A percentile compares a stretch with the other conserved stretches of the same genome.
Evolutionary conservation across 1,140 invertebrate genomes (phyloP).

Genomic region (Wiebesia pumilae): DNA sequence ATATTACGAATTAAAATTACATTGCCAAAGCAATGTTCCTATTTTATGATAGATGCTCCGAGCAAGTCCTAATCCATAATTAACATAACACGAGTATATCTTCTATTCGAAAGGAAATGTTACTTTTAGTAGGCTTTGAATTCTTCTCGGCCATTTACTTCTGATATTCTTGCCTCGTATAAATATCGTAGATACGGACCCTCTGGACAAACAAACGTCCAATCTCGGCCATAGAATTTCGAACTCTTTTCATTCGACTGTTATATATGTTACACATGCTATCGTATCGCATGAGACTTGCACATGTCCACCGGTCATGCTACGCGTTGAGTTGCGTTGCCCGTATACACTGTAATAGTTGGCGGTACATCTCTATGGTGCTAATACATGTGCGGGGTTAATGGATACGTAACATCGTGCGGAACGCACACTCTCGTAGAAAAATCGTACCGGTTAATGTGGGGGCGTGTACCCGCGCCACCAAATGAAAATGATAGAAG

Average conservation of each 20-base stretch:
- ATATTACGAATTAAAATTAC: no score
- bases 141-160: no score
- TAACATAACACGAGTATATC: no score
- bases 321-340: neutral
- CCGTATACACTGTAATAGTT: neutral
- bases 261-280: slow-evolving; percentile 7
- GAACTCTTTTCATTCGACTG: slow-evolving; percentile 1
- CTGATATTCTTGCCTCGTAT: neutral
- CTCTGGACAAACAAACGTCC: neutral
- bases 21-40: no score
- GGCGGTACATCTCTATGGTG: neutral
- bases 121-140: no score
- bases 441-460: neutral
- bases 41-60: no score
- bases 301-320: neutral
- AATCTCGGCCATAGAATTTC: neutral
- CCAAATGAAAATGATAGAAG: neutral
- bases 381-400: neutral
- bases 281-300: neutral
- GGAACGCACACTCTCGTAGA: neutral
- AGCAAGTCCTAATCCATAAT: no score
- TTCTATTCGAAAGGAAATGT: no score
- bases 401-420: neutral
- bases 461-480: neutral
- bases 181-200: neutral